A percentile compares a stretch with the other conserved stretches of the same genome.
These are phyloP conservation scores for Halocaridina rubra DNA, from an alignment of 2,888 invertebrate genomes.

Conservation along the genomic window DNA sequence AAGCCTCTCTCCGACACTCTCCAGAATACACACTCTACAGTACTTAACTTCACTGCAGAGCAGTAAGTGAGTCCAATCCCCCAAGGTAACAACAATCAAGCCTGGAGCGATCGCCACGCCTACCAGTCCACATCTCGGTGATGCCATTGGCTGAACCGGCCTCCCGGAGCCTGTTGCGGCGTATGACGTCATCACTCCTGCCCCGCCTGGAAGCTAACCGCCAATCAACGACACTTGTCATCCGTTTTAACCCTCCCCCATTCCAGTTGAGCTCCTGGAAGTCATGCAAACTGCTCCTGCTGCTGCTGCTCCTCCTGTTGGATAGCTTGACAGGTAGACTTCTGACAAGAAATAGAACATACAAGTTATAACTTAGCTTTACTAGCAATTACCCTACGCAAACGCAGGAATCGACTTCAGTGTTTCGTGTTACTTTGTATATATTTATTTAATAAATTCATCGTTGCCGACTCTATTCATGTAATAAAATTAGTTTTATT, in stretches of 20 bases:
- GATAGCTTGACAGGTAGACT: slow-evolving; percentile 30
- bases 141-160: slow-evolving; percentile 20
- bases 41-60: slow-evolving; percentile 47
- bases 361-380: slow-evolving; percentile 41
- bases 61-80: slow-evolving; percentile 28
- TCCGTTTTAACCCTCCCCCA: slow-evolving; percentile 4
- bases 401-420: no score
- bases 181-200: slow-evolving; percentile 34
- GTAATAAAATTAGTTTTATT: no score
- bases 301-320: slow-evolving; percentile 25
- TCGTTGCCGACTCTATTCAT: no score
- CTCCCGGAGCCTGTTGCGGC: slow-evolving; percentile 31
- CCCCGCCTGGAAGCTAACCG: slow-evolving; percentile 15
- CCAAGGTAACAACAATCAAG: slow-evolving; percentile 43
- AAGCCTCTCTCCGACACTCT: slow-evolving; percentile 36
- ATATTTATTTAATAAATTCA: no score
- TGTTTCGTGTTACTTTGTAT: no score
- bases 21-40: slow-evolving; percentile 31
- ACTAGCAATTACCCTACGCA: slow-evolving; percentile 31
- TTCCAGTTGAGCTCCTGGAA: slow-evolving; percentile 30
- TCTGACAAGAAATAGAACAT: slow-evolving; percentile 43
- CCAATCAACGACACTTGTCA: slow-evolving; percentile 13
- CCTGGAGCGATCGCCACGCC: slow-evolving; percentile 46
- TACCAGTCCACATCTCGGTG: neutral
- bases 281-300: slow-evolving; percentile 35